Evolutionary conservation across 2,797 vertebrate species (phyloP), one percentile per base, ranked within the genome.

Genomic region (Enteromius paludinosus): DNA sequence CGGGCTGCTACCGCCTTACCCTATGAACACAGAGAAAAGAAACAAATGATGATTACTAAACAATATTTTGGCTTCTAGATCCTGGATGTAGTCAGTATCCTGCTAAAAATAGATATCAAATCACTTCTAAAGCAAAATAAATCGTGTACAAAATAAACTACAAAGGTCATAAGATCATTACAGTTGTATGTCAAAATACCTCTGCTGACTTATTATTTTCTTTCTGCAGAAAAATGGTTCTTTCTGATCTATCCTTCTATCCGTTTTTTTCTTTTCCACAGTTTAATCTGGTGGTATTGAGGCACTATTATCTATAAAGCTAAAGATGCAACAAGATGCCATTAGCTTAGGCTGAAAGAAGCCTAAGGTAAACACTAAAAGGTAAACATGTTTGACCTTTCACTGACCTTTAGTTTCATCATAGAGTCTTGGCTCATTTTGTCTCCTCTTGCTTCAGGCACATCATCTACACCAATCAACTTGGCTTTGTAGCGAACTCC

Each of bases 401-500:
- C 3, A 81, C 73, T 54, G 85, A 95, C 95, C 94, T 96, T 96
- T 4, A 95, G 91, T 83, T 95, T 96, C 92, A 94, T 95, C 94
- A 96, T 95, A 45, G 94, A 93, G 87, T 95, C 93, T 89, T 87
- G 87, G 88, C 93, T 94, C 94, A 95, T 94, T 87, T 94, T 95
- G n/a, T 94, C 92, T 12, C 93, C 94, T 69, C 89, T 83, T n/a
- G 92, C 82, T 0, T 88, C 86, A 0, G 89, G 78, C 0, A 95
- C 91, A 0, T 84, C 82, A 78, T 95, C 95, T n/a, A 92, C 62
- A 0, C 95, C 95, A 18, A 96, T 95, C 41, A 96, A 78, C 87
- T 96, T 96, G 87, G 93, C 95, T 83, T 92, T 95, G 89, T 95
- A 95, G 28, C 94, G 93, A 69, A 95, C 91, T 1, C 94, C 93